Evolutionary conservation across 2,797 vertebrate genomes (phyloP).

Genomic region (Hippocampus kuda): DNA sequence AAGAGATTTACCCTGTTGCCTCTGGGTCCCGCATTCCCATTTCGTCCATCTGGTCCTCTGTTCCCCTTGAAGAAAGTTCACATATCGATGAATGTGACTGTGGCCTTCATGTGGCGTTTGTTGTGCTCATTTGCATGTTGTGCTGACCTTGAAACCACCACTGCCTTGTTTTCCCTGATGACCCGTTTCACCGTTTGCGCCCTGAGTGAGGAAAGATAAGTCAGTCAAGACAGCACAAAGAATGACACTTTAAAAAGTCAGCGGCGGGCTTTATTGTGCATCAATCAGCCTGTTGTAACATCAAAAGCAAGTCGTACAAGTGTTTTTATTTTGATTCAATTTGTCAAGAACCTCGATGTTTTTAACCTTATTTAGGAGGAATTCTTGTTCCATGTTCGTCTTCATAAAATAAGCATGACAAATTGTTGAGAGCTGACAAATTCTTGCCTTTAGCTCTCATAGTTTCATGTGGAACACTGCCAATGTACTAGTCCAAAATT

Average conservation of each 20-base stretch:
- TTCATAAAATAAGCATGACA: background rate
- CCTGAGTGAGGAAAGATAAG: conserved; percentile 55
- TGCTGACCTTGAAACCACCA: conserved; percentile 71
- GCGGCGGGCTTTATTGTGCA: background rate
- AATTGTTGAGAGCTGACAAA: background rate
- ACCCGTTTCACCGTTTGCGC: conserved; percentile 66
- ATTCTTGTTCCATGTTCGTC: background rate
- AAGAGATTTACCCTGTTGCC: conserved; percentile 62
- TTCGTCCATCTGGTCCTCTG: conserved; percentile 69
- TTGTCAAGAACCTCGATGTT: background rate
- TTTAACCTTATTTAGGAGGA: background rate
- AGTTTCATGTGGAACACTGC: background rate
- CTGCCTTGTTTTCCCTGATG: conserved; percentile 62
- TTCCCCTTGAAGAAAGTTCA: conserved; percentile 61
- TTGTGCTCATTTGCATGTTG: no score
- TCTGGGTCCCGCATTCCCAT: conserved; percentile 66
- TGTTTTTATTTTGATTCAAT: background rate
- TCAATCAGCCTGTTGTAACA: background rate
- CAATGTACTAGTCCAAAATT: background rate
- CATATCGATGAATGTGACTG: conserved; percentile 14
- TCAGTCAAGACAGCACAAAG: conserved; percentile 9
- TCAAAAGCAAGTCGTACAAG: background rate
- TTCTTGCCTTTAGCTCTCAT: background rate
- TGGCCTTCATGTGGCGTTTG: background rate
- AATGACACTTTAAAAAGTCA: background rate